These are phyloP conservation scores for Anthopleura xanthogrammica DNA, from an alignment of 92 coral and sea anemone genomes.

Conservation along the genomic window DNA sequence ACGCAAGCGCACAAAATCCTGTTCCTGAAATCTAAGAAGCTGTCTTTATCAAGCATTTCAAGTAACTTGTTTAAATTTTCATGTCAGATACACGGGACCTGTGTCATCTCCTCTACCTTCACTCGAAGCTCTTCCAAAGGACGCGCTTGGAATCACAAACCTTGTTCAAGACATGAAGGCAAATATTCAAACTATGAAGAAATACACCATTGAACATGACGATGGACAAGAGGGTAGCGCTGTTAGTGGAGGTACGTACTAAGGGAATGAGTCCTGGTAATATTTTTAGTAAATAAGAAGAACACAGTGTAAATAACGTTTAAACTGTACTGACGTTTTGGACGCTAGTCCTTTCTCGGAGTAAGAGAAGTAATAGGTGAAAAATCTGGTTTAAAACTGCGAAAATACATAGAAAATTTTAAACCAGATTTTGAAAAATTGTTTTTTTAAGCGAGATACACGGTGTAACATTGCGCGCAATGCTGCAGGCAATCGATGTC, in stretches of 20 bases:
- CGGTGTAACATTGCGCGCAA: too few species aligned
- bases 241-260: constrained; percentile 58
- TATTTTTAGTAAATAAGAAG: too few species aligned
- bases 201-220: constrained; percentile 6
- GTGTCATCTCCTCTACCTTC: constrained; percentile 39
- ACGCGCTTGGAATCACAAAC: constrained; percentile 27
- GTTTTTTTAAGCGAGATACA: too few species aligned
- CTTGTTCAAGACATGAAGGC: constrained; percentile 39
- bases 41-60: neutral
- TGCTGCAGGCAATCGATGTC: too few species aligned
- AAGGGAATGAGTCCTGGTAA: too few species aligned
- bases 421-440: too few species aligned
- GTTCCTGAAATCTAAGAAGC: neutral
- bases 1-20: neutral
- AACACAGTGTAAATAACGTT: too few species aligned
- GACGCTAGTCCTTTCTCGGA: too few species aligned
- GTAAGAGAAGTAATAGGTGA: too few species aligned
- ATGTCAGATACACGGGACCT: constrained; percentile 56
- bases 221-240: constrained; percentile 27
- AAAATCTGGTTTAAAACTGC: too few species aligned
- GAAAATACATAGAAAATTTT: too few species aligned
- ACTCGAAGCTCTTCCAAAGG: constrained; percentile 33
- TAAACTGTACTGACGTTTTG: too few species aligned
- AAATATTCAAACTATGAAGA: constrained; percentile 26
- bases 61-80: neutral